Conservation (phyloP, 2,888 invertebrate species). For the Amphipyra berbera region DNA sequence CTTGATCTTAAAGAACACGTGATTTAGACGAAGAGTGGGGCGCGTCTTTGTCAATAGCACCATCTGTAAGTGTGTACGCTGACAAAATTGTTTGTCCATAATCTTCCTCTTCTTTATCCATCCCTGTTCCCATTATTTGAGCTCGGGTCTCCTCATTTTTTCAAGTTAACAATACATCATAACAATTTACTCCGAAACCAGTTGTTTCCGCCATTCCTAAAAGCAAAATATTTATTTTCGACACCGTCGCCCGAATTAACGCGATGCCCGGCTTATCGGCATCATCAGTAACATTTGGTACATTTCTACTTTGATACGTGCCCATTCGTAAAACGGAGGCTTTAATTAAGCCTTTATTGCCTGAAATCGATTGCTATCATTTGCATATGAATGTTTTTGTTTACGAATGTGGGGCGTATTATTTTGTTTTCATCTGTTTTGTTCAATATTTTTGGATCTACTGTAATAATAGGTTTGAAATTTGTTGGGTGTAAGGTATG, state of each 20-base stretch:
- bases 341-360: conserved; percentile 71
- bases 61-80: no score
- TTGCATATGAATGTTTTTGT: conserved; percentile 62
- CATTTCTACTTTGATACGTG: conserved; percentile 61
- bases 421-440: conserved; percentile 49
- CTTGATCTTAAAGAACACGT: no score
- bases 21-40: no score
- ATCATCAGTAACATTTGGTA: conserved; percentile 65
- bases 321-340: conserved; percentile 57
- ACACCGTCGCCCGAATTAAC: conserved; percentile 61
- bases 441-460: conserved; percentile 28
- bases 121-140: no score
- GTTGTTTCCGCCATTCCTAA: conserved; percentile 13
- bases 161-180: background rate
- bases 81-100: no score
- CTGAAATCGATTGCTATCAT: conserved; percentile 63
- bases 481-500: background rate
- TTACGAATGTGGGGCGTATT: conserved; percentile 45
- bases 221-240: conserved; percentile 64
- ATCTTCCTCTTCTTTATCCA: no score
- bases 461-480: conserved; percentile 17
- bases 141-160: no score
- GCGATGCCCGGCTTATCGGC: conserved; percentile 61
- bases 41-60: no score
- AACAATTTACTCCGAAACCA: conserved; percentile 4